A percentile compares a stretch with the other conserved stretches of the same genome.
These are phyloP conservation scores for Phenganax marumi DNA, from an alignment of 92 coral and sea anemone species.

Conservation along the genomic window DNA sequence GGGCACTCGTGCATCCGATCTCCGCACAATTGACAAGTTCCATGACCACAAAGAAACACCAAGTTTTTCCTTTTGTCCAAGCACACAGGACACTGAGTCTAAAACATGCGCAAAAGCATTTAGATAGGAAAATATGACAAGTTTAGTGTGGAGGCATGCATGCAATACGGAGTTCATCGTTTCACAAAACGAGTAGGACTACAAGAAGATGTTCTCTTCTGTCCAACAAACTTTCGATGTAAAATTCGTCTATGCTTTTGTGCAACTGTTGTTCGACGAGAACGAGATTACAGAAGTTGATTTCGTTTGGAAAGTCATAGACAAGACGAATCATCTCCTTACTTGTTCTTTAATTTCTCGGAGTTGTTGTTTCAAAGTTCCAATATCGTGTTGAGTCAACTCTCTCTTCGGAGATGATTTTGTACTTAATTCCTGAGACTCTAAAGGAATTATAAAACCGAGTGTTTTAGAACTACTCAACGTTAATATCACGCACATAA, in stretches of 20 bases:
- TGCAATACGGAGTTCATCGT: not conserved
- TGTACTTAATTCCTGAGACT: conserved; percentile 64
- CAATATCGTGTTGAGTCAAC: conserved; percentile 73
- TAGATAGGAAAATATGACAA: not conserved
- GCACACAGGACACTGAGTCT: conserved; percentile 98
- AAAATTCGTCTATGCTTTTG: not conserved
- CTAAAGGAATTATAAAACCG: conserved; percentile 35
- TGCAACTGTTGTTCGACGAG: not conserved
- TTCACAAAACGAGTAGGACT: not conserved
- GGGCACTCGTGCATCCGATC: conserved; percentile 99
- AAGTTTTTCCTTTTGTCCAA: conserved; percentile 96
- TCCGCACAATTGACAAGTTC: conserved; percentile 95
- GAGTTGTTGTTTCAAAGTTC: conserved; percentile 85
- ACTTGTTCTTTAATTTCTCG: conserved; percentile 99
- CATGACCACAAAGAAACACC: conserved; percentile 95
- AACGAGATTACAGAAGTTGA: not conserved
- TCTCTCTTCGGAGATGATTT: conserved; percentile 80
- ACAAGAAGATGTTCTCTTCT: no score
- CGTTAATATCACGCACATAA: no score
- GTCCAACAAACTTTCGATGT: no score
- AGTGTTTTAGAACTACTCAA: not conserved
- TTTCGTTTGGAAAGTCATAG: not conserved
- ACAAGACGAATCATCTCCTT: not conserved
- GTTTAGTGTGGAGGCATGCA: not conserved
- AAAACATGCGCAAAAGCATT: conserved; percentile 6